A percentile compares a stretch with the other conserved stretches of the same genome.
phyloP scores from a whole-genome alignment of 2,797 vertebrate genomes.

The Phoxinus dragarum region DNA sequence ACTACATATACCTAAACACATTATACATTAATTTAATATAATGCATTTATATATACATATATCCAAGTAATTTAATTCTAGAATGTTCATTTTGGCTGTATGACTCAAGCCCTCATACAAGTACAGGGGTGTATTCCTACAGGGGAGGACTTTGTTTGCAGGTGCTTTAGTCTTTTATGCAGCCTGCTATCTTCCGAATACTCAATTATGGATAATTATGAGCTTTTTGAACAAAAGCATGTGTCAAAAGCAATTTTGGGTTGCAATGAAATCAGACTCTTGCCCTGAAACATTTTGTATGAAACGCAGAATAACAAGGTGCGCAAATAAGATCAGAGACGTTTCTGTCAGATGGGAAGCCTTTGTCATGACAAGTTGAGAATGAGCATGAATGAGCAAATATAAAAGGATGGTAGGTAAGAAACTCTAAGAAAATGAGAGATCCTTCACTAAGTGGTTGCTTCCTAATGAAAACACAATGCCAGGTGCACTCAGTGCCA shows the following conservation, averaged over 20 bases:
- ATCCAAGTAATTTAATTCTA: background rate
- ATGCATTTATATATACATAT: background rate
- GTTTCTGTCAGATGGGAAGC: background rate
- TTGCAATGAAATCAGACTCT: constrained; percentile 24
- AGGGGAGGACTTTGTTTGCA: background rate
- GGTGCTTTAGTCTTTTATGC: background rate
- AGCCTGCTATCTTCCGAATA: constrained; percentile 14
- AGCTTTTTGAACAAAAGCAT: constrained; percentile 28
- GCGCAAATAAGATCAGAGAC: constrained; percentile 17
- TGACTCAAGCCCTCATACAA: background rate
- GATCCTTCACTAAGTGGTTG: constrained; percentile 2
- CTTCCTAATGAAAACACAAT: constrained; percentile 33
- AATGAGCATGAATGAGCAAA: background rate
- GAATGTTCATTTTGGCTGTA: background rate
- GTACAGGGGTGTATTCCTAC: background rate
- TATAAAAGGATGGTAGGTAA: background rate
- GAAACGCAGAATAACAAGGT: constrained; percentile 33
- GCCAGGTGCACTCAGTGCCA: constrained; percentile 37
- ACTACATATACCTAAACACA: background rate
- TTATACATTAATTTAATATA: background rate
- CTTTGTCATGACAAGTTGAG: constrained; percentile 13
- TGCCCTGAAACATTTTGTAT: background rate
- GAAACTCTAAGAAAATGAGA: background rate
- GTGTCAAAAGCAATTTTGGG: background rate
- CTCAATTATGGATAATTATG: constrained; percentile 20